phyloP scores from a whole-genome alignment of 1,140 invertebrate genomes.

The Musca domestica region DNA sequence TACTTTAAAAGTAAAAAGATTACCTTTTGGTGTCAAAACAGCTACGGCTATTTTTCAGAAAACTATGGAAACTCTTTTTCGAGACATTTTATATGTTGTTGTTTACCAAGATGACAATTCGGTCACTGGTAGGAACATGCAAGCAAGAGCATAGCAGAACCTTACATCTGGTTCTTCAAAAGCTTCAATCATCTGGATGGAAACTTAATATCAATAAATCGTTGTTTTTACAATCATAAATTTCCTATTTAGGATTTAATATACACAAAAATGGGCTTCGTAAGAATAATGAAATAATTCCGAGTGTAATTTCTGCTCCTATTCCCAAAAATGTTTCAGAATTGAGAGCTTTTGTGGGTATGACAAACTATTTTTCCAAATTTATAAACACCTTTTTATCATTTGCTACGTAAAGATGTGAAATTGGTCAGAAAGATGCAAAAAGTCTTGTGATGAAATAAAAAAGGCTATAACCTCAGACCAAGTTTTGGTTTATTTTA shows the following conservation, averaged over 20 bases:
- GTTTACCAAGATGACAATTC: slow-evolving; percentile 3
- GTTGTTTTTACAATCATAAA: too few species aligned
- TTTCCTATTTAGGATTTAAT: not conserved
- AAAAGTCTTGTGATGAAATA: not conserved
- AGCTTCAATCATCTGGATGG: too few species aligned
- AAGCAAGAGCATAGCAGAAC: not conserved
- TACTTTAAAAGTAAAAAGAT: too few species aligned
- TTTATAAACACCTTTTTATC: not conserved
- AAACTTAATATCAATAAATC: too few species aligned
- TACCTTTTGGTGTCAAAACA: too few species aligned
- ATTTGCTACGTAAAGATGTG: not conserved
- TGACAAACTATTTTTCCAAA: too few species aligned
- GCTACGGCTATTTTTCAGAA: too few species aligned
- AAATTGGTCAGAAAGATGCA: not conserved
- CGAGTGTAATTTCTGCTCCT: too few species aligned
- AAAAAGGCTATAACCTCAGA: not conserved
- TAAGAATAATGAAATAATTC: too few species aligned
- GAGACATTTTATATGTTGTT: not conserved
- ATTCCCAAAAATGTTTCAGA: too few species aligned
- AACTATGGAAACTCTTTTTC: slow-evolving; percentile 3
- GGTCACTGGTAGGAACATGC: slow-evolving; percentile 8
- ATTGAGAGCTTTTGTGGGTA: too few species aligned
- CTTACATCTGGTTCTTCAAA: not conserved
- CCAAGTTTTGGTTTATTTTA: too few species aligned
- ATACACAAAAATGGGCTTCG: not conserved